Percentiles rank a stretch among this genome's conserved stretches.
Conservation (phyloP, 2,888 invertebrate species). For the Lapara coniferarum region DNA sequence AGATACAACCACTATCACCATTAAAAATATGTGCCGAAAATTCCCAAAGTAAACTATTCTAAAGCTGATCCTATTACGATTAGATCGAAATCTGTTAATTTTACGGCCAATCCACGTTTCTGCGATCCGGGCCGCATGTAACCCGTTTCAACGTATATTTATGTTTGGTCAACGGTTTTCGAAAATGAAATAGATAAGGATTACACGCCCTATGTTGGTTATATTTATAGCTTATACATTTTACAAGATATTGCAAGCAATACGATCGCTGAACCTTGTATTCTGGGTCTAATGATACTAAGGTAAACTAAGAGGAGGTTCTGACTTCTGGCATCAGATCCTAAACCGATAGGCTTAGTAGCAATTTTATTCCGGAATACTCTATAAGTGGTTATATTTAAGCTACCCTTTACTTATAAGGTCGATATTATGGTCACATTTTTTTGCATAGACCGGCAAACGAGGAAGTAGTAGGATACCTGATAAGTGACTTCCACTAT, state of each 20-base stretch:
- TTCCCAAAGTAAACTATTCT: not conserved
- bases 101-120: slow-evolving; percentile 38
- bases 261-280: too few relatives aligned
- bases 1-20: not conserved
- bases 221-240: not conserved
- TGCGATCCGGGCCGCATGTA: slow-evolving; percentile 36
- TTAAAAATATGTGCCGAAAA: not conserved
- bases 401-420: too few relatives aligned
- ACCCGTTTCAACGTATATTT: slow-evolving; percentile 75
- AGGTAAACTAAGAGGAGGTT: too few relatives aligned
- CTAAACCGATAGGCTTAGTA: too few relatives aligned
- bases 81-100: slow-evolving; percentile 18
- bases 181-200: slow-evolving; percentile 71
- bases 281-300: too few relatives aligned
- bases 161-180: slow-evolving; percentile 71
- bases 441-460: too few relatives aligned
- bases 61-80: slow-evolving; percentile 16
- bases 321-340: too few relatives aligned
- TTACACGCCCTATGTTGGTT: slow-evolving; percentile 34
- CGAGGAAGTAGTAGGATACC: too few relatives aligned
- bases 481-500: too few relatives aligned
- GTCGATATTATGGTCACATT: too few relatives aligned
- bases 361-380: too few relatives aligned
- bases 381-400: too few relatives aligned
- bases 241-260: not conserved